These are phyloP conservation scores for Cephus pygmeus DNA, from an alignment of 2,888 invertebrate genomes.

Conservation along the genomic window DNA sequence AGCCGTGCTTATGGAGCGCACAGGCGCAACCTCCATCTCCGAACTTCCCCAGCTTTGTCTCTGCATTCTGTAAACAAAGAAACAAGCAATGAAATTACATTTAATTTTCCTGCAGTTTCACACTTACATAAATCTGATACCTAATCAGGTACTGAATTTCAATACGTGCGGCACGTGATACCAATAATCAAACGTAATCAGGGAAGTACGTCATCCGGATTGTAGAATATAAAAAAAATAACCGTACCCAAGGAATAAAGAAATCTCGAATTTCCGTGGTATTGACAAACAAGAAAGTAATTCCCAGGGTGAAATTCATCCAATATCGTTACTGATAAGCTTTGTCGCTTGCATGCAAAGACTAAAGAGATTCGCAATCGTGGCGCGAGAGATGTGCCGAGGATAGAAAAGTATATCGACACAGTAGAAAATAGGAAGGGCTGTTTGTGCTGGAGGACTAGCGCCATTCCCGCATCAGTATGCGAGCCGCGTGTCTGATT, in stretches of 20 bases:
- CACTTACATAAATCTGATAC: no score
- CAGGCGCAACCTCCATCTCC: conserved; percentile 63
- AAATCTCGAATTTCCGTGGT: not conserved
- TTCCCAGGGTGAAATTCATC: conserved; percentile 10
- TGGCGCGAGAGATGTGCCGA: not conserved
- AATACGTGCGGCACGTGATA: not conserved
- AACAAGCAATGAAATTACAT: conserved; percentile 5
- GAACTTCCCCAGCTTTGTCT: conserved; percentile 56
- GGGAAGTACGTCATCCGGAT: not conserved
- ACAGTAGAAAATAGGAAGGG: conserved; percentile 14
- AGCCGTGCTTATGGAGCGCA: conserved; percentile 62
- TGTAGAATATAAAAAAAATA: not conserved
- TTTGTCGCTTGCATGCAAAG: conserved; percentile 15
- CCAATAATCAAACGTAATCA: not conserved
- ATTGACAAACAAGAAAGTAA: not conserved
- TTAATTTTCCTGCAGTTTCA: not conserved
- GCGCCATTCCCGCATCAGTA: conserved; percentile 30
- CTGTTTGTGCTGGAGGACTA: conserved; percentile 19
- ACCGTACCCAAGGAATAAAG: not conserved
- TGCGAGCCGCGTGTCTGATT: conserved; percentile 44
- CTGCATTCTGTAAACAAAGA: conserved; percentile 55
- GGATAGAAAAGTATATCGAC: conserved; percentile 6
- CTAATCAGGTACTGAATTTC: not conserved
- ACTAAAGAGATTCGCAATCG: not conserved
- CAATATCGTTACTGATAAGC: conserved; percentile 16